A percentile compares a stretch with the other conserved stretches of the same genome.
These are phyloP conservation scores for Riparia riparia DNA, from an alignment of 2,113 vertebrate species.

Conservation along the genomic window DNA sequence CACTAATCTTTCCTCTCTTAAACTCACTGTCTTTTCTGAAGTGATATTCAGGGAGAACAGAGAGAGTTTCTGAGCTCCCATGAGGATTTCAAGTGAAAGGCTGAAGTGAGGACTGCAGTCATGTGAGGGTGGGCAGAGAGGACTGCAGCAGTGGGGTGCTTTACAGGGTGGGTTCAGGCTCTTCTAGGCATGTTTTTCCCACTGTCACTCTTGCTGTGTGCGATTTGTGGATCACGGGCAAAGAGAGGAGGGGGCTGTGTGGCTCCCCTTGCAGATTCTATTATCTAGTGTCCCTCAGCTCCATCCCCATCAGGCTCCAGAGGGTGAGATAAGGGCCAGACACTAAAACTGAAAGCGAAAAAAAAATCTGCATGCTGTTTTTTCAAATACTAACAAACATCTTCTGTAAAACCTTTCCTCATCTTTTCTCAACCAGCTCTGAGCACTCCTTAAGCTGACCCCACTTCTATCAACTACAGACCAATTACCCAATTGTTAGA, in stretches of 20 bases:
- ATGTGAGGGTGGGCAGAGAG: not conserved
- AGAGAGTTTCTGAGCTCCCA: not conserved
- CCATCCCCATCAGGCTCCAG: not conserved
- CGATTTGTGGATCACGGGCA: accelerated
- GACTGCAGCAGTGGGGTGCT: not conserved
- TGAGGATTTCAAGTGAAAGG: not conserved
- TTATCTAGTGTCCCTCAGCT: not conserved
- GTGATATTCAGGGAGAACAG: not conserved
- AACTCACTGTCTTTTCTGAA: not conserved
- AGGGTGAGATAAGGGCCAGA: not conserved
- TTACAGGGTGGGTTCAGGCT: not conserved
- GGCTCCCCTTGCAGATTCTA: not conserved
- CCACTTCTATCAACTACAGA: not conserved
- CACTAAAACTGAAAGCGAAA: not conserved
- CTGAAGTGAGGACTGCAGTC: not conserved
- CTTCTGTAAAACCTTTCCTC: not conserved
- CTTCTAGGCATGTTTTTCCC: not conserved
- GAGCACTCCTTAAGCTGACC: not conserved
- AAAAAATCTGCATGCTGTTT: not conserved
- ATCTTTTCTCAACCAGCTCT: not conserved
- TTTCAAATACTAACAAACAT: not conserved
- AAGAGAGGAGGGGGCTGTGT: not conserved
- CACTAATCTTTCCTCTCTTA: not conserved
- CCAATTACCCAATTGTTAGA: not conserved
- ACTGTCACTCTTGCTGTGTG: not conserved